These are phyloP conservation scores for Ostrea denselamellosa DNA, from an alignment of 1,140 invertebrate genomes.

Conservation along the genomic window DNA sequence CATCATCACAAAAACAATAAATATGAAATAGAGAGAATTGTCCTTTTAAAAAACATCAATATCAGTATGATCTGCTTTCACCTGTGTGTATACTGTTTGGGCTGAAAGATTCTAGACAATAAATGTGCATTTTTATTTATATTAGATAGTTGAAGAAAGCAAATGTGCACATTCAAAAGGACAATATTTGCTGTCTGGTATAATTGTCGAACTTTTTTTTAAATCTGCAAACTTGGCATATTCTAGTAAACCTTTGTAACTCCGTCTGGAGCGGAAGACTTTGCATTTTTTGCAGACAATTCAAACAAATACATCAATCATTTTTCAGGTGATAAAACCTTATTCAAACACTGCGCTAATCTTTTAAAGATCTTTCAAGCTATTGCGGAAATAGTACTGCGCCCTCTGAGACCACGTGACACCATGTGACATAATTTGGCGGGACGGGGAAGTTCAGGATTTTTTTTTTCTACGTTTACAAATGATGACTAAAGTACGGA, in stretches of 20 bases:
- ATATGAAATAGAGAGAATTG: neutral
- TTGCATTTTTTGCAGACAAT: neutral
- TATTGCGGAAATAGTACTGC: neutral
- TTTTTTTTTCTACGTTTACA: neutral
- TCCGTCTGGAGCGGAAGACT: neutral
- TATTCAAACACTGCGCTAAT: slow-evolving; percentile 8
- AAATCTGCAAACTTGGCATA: too few relatives aligned
- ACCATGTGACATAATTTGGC: slow-evolving; percentile 16
- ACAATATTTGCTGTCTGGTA: too few relatives aligned
- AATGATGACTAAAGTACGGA: neutral
- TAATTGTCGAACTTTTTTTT: too few relatives aligned
- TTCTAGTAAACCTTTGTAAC: neutral
- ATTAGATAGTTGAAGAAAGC: neutral
- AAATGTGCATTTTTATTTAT: neutral
- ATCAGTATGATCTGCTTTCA: too few relatives aligned
- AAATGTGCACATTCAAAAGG: neutral
- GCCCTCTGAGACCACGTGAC: slow-evolving; percentile 1
- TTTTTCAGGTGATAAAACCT: neutral
- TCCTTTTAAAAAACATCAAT: too few relatives aligned
- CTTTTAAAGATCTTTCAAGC: neutral
- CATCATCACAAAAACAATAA: neutral
- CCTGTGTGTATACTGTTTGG: too few relatives aligned
- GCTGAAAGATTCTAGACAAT: too few relatives aligned
- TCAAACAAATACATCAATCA: slow-evolving; percentile 37
- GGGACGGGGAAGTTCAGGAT: slow-evolving; percentile 11